Conservation (phyloP, 2,888 invertebrate genomes). For the Trissolcus brochymenae region DNA sequence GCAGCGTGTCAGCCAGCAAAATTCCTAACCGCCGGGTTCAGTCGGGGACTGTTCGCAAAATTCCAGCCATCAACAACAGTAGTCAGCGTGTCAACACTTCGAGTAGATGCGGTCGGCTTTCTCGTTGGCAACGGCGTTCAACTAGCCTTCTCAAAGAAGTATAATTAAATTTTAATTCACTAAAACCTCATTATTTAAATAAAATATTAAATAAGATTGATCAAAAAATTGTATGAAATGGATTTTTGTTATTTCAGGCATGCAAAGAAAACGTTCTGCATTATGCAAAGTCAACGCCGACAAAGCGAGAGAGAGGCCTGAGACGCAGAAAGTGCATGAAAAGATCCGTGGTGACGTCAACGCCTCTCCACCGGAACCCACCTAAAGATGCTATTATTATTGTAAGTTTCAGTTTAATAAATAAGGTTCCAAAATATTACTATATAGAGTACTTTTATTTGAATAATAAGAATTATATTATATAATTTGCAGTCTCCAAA, state of each 20-base stretch:
- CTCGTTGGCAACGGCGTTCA: conserved; percentile 72
- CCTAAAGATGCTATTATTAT: conserved; percentile 67
- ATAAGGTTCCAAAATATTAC: neutral
- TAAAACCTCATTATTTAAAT: neutral
- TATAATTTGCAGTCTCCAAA: conserved; percentile 64
- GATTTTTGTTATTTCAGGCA: conserved; percentile 62
- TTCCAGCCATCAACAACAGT: conserved; percentile 68
- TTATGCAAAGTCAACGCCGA: conserved; percentile 72
- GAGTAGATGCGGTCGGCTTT: conserved; percentile 70
- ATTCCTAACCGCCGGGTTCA: conserved; percentile 66
- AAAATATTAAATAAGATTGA: neutral
- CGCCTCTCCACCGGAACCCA: conserved; percentile 68
- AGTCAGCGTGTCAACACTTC: conserved; percentile 69
- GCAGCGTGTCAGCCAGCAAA: conserved; percentile 64
- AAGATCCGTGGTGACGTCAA: conserved; percentile 73
- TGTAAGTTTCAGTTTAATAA: conserved; percentile 57
- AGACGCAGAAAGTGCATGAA: conserved; percentile 74
- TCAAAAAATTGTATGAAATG: neutral
- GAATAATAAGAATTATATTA: neutral
- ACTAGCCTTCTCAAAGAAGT: conserved; percentile 72
- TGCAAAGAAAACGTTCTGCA: conserved; percentile 75
- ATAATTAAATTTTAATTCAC: conserved; percentile 7
- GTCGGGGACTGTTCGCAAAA: conserved; percentile 68
- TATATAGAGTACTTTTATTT: neutral
- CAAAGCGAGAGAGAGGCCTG: conserved; percentile 70